phyloP scores from a whole-genome alignment of 2,797 vertebrate species.

The Thamnophis elegans region DNA sequence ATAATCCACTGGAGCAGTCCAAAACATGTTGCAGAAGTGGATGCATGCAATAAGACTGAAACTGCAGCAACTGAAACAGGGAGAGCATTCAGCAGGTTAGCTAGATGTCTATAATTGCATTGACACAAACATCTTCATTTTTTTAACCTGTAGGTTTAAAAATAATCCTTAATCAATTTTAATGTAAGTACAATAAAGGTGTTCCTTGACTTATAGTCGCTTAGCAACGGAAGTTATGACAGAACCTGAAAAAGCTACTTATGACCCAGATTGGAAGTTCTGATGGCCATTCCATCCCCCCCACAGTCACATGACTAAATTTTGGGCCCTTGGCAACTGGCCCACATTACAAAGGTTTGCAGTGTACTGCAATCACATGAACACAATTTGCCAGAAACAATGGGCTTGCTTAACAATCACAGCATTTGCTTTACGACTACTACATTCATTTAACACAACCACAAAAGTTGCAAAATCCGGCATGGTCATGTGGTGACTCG shows the following conservation, averaged over 20 bases:
- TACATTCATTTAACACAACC: not conserved
- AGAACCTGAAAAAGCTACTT: not conserved
- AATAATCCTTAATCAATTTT: not conserved
- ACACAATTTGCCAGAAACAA: not conserved
- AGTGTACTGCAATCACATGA: not conserved
- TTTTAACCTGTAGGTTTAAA: not conserved
- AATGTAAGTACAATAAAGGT: not conserved
- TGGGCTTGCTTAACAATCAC: not conserved
- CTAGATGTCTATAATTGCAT: not conserved
- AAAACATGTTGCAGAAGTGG: not conserved
- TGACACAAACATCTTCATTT: not conserved
- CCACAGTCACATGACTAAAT: not conserved
- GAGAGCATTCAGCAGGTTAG: not conserved
- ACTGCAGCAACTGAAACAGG: not conserved
- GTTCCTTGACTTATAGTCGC: no score
- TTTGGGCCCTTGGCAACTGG: not conserved
- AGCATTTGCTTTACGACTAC: not conserved
- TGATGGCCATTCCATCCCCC: not conserved
- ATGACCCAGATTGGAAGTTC: not conserved
- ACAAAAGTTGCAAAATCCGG: not conserved
- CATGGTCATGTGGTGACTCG: not conserved
- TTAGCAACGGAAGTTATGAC: not conserved
- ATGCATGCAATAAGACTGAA: not conserved
- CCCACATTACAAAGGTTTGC: not conserved
- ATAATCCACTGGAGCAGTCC: not conserved